Percentiles rank a stretch among this genome's conserved stretches.
These are phyloP conservation scores for Bombyx mandarina DNA, from an alignment of 1,140 invertebrate species.

Conservation along the genomic window DNA sequence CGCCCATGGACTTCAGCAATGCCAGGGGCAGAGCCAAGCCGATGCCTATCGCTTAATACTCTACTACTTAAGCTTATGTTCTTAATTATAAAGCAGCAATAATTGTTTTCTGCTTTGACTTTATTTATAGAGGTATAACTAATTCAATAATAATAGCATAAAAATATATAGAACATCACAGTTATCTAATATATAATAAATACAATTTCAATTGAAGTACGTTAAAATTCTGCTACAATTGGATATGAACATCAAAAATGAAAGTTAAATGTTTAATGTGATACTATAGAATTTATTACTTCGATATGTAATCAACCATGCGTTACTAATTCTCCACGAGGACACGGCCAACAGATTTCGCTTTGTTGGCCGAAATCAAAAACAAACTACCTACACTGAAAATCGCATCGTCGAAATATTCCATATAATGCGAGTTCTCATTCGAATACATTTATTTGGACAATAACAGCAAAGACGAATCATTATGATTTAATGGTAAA, in stretches of 20 bases:
- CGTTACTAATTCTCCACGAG: conserved; percentile 35
- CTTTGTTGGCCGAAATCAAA: conserved; percentile 49
- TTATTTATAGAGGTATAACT: no score
- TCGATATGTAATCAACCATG: conserved; percentile 28
- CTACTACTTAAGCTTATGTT: no score
- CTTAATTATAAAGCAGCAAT: no score
- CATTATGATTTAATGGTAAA: neutral
- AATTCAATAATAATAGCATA: neutral
- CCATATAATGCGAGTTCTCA: conserved; percentile 4
- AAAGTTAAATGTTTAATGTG: conserved; percentile 10
- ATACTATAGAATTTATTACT: conserved; percentile 37
- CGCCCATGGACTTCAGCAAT: no score
- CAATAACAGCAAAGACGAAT: neutral
- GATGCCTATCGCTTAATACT: no score
- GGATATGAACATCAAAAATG: neutral
- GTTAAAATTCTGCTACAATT: no score
- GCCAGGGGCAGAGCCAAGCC: no score
- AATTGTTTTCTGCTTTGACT: no score
- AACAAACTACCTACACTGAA: conserved; percentile 32
- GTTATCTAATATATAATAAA: neutral
- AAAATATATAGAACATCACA: neutral
- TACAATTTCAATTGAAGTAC: neutral
- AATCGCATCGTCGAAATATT: conserved; percentile 11
- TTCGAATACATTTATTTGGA: neutral
- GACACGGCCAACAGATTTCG: conserved; percentile 27